These are phyloP conservation scores for Harpegnathos saltator DNA, from an alignment of 1,140 invertebrate species.

Conservation along the genomic window DNA sequence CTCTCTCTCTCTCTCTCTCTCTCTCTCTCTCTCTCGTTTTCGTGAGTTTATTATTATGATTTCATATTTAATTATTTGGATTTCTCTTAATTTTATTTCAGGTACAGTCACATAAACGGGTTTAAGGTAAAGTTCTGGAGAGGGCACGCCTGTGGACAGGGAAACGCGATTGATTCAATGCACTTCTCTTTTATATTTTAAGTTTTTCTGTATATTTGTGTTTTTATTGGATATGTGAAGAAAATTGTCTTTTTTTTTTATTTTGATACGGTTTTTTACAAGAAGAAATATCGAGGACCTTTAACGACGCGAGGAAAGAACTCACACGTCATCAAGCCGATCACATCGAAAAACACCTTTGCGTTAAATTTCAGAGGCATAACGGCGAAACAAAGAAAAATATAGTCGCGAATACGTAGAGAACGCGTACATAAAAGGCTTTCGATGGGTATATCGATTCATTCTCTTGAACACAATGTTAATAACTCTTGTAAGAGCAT, in stretches of 20 bases:
- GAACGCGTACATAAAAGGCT: slow-evolving; percentile 74
- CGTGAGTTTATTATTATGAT: slow-evolving; percentile 49
- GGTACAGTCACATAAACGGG: slow-evolving; percentile 20
- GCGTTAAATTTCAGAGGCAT: slow-evolving; percentile 77
- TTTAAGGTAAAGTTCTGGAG: slow-evolving; percentile 5
- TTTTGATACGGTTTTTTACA: too few relatives aligned
- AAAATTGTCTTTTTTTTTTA: background rate
- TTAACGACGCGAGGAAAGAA: background rate
- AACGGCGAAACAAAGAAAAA: slow-evolving; percentile 50
- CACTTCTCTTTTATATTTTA: slow-evolving; percentile 28
- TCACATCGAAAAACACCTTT: slow-evolving; percentile 49
- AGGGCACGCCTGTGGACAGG: background rate
- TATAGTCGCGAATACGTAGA: slow-evolving; percentile 77
- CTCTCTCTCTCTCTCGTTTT: too few relatives aligned
- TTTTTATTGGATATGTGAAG: background rate
- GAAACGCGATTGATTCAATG: background rate
- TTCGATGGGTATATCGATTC: slow-evolving; percentile 74
- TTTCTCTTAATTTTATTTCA: slow-evolving; percentile 57
- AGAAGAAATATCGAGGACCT: background rate
- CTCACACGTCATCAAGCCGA: slow-evolving; percentile 6
- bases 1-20: too few relatives aligned
- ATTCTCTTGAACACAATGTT: slow-evolving; percentile 82
- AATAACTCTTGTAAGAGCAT: slow-evolving; percentile 74
- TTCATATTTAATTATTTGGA: slow-evolving; percentile 61
- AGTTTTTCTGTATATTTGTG: background rate